phyloP scores from a whole-genome alignment of 2,113 vertebrate species.

The Coptodon rendalli region DNA sequence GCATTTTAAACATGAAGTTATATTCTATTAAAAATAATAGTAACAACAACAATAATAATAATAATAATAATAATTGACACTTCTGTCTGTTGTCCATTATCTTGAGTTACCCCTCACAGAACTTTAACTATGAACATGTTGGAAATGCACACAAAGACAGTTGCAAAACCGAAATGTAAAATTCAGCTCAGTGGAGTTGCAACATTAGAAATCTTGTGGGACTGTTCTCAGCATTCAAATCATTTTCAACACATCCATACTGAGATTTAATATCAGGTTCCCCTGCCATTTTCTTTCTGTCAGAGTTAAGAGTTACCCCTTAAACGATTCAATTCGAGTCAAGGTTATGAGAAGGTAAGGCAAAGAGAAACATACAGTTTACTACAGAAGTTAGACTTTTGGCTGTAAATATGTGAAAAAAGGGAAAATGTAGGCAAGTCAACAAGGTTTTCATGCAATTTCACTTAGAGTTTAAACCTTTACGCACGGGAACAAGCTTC shows the following conservation, averaged over 20 bases:
- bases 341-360: neutral
- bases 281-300: neutral
- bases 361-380: neutral
- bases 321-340: neutral
- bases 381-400: neutral
- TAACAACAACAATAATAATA: neutral
- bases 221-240: neutral
- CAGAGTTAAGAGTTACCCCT: neutral
- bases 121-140: neutral
- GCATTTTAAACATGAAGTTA: neutral
- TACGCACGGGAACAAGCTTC: fast-evolving
- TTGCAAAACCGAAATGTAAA: neutral
- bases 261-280: neutral
- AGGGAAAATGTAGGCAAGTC: neutral
- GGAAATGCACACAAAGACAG: neutral
- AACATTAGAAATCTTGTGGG: neutral
- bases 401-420: neutral
- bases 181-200: neutral
- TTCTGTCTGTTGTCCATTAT: neutral
- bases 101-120: neutral
- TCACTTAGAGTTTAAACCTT: neutral
- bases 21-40: neutral
- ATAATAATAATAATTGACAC: neutral
- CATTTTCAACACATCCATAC: neutral
- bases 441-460: neutral